Evolutionary conservation across 1,140 invertebrate species (phyloP), one percentile per base, ranked within the genome.

Genomic region (Lepidostoma basale): DNA sequence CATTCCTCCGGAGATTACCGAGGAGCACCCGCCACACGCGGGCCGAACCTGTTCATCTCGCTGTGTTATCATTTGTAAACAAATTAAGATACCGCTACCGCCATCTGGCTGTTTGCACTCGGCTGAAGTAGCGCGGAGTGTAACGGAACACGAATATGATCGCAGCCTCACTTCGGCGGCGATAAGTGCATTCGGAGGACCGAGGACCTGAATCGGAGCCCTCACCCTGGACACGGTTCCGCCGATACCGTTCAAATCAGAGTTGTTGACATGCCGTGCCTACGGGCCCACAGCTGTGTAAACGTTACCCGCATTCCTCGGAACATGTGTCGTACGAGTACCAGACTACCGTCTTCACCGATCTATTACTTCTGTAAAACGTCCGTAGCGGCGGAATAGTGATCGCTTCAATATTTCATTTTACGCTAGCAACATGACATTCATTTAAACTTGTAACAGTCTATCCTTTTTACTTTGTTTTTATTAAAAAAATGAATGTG

Each of bases 321-420:
- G 20, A 33, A 56, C 26, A 56, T 56, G 52, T 56, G 52, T 56
- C 28, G 14, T 9, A 14, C 26, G 26, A 56, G 52, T n/a, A n/a
- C n/a, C n/a, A n/a, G n/a, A n/a, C n/a, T n/a, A n/a, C n/a, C n/a
- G n/a, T n/a, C n/a, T n/a, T n/a, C n/a, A n/a, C n/a, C n/a, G n/a
- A n/a, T n/a, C n/a, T n/a, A n/a, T n/a, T n/a, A n/a, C n/a, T n/a
- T n/a, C n/a, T n/a, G n/a, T n/a, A n/a, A n/a, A n/a, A n/a, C n/a
- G n/a, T n/a, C n/a, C n/a, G n/a, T n/a, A n/a, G n/a, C n/a, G n/a
- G n/a, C n/a, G n/a, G n/a, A n/a, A n/a, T n/a, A n/a, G n/a, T n/a
- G n/a, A n/a, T n/a, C n/a, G n/a, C n/a, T n/a, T n/a, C n/a, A n/a
- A n/a, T n/a, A n/a, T n/a, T n/a, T n/a, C n/a, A n/a, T n/a, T n/a